phyloP scores from a whole-genome alignment of 1,140 invertebrate genomes.

The Lepidostoma basale region DNA sequence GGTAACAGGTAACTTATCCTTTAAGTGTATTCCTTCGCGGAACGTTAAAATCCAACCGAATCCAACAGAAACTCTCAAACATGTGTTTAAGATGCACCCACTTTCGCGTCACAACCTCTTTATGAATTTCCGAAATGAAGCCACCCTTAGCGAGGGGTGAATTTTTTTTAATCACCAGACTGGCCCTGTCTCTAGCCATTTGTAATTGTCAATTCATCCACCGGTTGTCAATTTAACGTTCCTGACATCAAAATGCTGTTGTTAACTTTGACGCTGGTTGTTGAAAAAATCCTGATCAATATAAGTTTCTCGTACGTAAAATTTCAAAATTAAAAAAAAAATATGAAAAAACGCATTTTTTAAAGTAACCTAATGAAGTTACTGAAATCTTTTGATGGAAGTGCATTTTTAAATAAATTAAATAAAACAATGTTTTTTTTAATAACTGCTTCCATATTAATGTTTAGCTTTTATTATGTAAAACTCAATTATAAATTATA shows the following conservation, averaged over 20 bases:
- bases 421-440: too few relatives aligned
- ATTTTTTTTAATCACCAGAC: constrained; percentile 11
- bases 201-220: neutral
- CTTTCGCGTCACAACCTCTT: too few relatives aligned
- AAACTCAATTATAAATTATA: too few relatives aligned
- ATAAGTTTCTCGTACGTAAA: constrained; percentile 4
- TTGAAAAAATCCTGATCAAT: constrained; percentile 1
- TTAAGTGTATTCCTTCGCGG: constrained; percentile 36
- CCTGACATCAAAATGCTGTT: constrained; percentile 27
- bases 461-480: too few relatives aligned
- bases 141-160: neutral
- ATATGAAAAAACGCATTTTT: too few relatives aligned
- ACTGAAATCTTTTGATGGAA: too few relatives aligned
- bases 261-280: constrained; percentile 29
- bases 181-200: constrained; percentile 23
- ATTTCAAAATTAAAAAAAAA: too few relatives aligned
- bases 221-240: constrained; percentile 47
- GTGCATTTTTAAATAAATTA: too few relatives aligned
- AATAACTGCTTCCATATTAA: too few relatives aligned
- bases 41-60: constrained; percentile 44
- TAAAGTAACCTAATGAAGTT: too few relatives aligned
- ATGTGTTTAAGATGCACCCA: neutral
- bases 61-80: neutral
- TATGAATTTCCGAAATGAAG: neutral
- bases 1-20: constrained; percentile 26